A percentile compares a stretch with the other conserved stretches of the same genome.
These are phyloP conservation scores for Gavia stellata DNA, from an alignment of 2,113 vertebrate genomes.

Conservation along the genomic window DNA sequence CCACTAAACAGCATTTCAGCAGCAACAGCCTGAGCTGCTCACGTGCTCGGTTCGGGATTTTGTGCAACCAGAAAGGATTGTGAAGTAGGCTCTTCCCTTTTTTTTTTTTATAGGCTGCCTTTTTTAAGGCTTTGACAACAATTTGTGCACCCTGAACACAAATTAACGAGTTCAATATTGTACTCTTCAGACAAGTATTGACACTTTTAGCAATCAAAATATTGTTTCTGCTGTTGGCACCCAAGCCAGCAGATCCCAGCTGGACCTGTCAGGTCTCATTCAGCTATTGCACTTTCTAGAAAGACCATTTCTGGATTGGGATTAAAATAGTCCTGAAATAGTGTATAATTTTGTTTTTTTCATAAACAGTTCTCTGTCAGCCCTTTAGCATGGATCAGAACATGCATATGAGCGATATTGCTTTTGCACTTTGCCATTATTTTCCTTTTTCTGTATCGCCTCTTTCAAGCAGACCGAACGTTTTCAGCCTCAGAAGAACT, in stretches of 20 bases:
- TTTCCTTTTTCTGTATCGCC: not conserved
- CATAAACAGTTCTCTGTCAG: not conserved
- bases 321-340: not conserved
- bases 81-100: not conserved
- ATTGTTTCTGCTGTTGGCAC: not conserved
- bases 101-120: not conserved
- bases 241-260: not conserved
- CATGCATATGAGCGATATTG: too few relatives aligned
- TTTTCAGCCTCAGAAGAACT: not conserved
- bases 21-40: not conserved
- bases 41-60: not conserved
- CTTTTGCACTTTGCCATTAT: not conserved
- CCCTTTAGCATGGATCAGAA: not conserved
- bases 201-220: not conserved
- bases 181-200: not conserved
- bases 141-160: not conserved
- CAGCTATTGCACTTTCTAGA: not conserved
- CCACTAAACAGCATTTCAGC: not conserved
- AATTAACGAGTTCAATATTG: not conserved
- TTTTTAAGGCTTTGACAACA: not conserved
- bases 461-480: not conserved
- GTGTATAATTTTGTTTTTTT: not conserved
- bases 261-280: not conserved
- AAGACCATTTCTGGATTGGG: not conserved
- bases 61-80: not conserved